Conservation (phyloP, 1,140 invertebrate genomes). For the Bombus fervidus region DNA sequence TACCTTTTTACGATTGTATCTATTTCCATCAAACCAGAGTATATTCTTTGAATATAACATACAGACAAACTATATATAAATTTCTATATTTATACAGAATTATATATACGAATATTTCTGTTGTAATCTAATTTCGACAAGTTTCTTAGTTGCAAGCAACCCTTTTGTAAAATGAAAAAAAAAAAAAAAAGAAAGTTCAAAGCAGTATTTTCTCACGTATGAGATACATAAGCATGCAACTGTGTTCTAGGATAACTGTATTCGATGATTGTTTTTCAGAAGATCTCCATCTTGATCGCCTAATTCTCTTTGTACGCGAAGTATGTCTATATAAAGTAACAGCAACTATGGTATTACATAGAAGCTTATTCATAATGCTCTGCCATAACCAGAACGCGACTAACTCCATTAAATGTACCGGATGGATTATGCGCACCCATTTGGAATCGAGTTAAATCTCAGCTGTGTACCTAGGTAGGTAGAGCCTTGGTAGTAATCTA, state of each 20-base stretch:
- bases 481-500: conserved; percentile 43
- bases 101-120: too few relatives aligned
- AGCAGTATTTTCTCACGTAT: neutral
- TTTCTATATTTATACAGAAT: too few relatives aligned
- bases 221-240: neutral
- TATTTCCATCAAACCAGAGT: neutral
- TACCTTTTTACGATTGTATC: neutral
- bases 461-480: neutral
- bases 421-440: conserved; percentile 54
- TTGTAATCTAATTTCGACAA: too few relatives aligned
- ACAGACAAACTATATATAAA: too few relatives aligned
- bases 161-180: neutral
- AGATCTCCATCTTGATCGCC: neutral
- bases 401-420: conserved; percentile 54
- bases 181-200: accelerated
- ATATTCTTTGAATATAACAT: too few relatives aligned
- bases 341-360: neutral
- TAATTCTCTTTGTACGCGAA: neutral
- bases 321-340: conserved; percentile 1
- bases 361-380: conserved; percentile 64
- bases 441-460: conserved; percentile 55
- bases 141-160: too few relatives aligned
- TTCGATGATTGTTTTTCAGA: neutral
- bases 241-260: neutral
- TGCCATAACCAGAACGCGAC: conserved; percentile 38